phyloP scores from a whole-genome alignment of 2,797 vertebrate species.

The Clamator glandarius region DNA sequence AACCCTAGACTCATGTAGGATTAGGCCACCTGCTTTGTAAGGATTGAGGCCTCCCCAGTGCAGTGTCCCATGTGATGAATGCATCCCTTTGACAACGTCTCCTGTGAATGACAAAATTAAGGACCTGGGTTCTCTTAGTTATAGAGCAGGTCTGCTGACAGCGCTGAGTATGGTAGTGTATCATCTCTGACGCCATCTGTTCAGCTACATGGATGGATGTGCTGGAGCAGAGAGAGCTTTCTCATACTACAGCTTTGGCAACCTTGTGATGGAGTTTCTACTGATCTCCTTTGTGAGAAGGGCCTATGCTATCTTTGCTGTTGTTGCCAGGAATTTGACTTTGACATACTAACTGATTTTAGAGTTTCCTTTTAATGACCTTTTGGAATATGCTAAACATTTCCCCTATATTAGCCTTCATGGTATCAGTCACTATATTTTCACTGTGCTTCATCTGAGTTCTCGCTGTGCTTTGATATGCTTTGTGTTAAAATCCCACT shows the following conservation, averaged over 20 bases:
- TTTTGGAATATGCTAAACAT: neutral
- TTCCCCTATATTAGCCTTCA: neutral
- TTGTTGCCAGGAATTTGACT: neutral
- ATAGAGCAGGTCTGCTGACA: neutral
- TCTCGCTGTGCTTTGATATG: neutral
- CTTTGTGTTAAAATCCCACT: neutral
- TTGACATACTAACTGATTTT: neutral
- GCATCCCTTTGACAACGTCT: neutral
- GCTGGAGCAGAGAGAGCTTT: neutral
- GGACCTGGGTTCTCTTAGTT: neutral
- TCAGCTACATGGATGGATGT: neutral
- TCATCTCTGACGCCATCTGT: neutral
- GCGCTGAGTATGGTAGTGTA: neutral
- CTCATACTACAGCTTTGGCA: neutral
- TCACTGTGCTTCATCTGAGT: neutral
- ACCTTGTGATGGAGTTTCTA: neutral
- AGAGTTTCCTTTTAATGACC: neutral
- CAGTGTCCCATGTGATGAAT: neutral
- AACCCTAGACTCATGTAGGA: neutral
- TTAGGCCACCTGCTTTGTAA: conserved; percentile 36
- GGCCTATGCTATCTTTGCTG: neutral
- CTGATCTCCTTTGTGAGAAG: neutral
- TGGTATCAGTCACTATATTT: neutral
- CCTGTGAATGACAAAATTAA: neutral
- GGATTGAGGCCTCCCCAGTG: neutral